Evolutionary conservation across 1,140 invertebrate genomes (phyloP), one percentile per base, ranked within the genome.

Genomic region (Pygmarrhopalites habei): DNA sequence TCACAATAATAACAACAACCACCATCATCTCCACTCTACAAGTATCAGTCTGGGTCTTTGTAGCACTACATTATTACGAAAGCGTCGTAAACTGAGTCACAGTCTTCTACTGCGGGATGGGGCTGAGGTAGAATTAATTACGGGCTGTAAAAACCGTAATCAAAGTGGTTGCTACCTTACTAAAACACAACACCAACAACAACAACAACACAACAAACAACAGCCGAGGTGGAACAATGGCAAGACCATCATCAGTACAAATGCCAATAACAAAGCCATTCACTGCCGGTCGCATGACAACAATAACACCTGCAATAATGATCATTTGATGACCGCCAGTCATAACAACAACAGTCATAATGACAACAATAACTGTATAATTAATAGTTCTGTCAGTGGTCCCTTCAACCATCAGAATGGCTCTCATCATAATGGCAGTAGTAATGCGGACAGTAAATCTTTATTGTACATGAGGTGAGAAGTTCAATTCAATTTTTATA

Each of bases 391-490:
- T 4, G n/a, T 5, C 57, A 41, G n/a, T 32, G n/a, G n/a, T n/a
- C 23, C 7, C 46, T 49, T 7, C 46, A 14, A 49, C 5, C 19
- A 49, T 25, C 10, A 49, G 17, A 7, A 19, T 7, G 7, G 21
- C 17, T 12, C 15, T 15, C 15, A 21, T n/a, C n/a, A n/a, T n/a
- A n/a, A n/a, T n/a, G 41, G 23, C n/a, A n/a, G 35, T 21, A 23
- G 21, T 2, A 57, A 55, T 28, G 58, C 60, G 12, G 68, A 70
- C 25, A 70, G 62, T 32, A 70, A 70, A 44, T 70, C 68, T 17
- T 46, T 70, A 15, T 49, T 70, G 5, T 70, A 70, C 63, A 70
- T 70, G 68, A 70, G n/a, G n/a, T n/a, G n/a, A n/a, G n/a, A n/a
- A n/a, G n/a, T n/a, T n/a, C n/a, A n/a, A n/a, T n/a, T n/a, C n/a